phyloP scores from a whole-genome alignment of 2,888 invertebrate species.

The Brachyopa scutellaris region DNA sequence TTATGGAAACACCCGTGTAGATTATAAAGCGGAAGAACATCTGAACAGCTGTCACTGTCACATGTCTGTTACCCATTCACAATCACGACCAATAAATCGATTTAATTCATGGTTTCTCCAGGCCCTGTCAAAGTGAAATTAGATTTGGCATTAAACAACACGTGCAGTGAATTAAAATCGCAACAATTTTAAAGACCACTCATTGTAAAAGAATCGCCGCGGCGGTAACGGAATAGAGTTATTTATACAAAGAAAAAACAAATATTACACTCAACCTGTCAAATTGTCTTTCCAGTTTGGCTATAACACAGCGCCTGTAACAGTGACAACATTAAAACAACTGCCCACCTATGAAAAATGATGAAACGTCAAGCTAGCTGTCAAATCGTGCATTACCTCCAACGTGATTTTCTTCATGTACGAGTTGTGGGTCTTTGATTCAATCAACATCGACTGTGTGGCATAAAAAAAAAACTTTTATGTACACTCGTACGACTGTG shows the following conservation, averaged over 20 bases:
- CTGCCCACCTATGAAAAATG: conserved; percentile 17
- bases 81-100: conserved; percentile 5
- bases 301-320: conserved; percentile 41
- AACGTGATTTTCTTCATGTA: not conserved
- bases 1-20: conserved; percentile 6
- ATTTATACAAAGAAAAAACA: not conserved
- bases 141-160: conserved; percentile 36
- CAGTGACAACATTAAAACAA: conserved; percentile 7
- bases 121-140: conserved; percentile 47
- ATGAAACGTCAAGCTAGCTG: conserved; percentile 37
- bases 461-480: not conserved
- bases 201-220: not conserved
- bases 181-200: not conserved
- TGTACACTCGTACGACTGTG: not conserved
- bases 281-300: conserved; percentile 23
- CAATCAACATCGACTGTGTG: conserved; percentile 13
- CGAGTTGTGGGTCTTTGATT: conserved; percentile 4
- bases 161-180: conserved; percentile 51
- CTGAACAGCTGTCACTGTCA: conserved; percentile 1
- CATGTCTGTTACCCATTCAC: conserved; percentile 7
- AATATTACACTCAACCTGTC: conserved; percentile 1
- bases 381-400: conserved; percentile 7
- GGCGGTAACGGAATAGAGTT: not conserved
- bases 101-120: conserved; percentile 59
- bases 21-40: too few species aligned